Conservation (phyloP, 2,113 vertebrate genomes). For the Astatoreochromis straeleni region DNA sequence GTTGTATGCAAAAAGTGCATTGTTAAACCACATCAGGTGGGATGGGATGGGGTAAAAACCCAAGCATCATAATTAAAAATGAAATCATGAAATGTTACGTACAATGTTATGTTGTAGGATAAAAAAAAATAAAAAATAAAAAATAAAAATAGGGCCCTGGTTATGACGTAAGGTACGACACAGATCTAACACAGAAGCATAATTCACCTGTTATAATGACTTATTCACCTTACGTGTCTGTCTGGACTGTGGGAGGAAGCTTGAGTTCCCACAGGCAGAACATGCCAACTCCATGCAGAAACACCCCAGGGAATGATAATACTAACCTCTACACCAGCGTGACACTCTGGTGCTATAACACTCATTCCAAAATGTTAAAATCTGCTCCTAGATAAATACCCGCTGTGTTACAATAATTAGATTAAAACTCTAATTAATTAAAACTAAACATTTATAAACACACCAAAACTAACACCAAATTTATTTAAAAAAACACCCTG, state of each 20-base stretch:
- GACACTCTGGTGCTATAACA: background rate
- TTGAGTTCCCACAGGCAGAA: background rate
- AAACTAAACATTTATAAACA: background rate
- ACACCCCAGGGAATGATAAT: background rate
- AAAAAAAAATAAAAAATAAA: background rate
- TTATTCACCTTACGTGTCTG: background rate
- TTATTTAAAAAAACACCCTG: background rate
- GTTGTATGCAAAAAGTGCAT: background rate
- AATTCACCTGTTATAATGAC: background rate
- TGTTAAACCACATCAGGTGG: background rate
- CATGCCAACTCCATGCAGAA: background rate
- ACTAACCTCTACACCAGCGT: fast-evolving
- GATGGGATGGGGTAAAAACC: fast-evolving
- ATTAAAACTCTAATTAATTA: background rate
- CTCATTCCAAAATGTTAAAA: background rate
- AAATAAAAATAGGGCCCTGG: background rate
- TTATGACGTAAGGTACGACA: fast-evolving
- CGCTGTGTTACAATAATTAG: background rate
- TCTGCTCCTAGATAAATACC: background rate
- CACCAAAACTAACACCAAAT: fast-evolving
- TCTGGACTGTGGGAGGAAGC: background rate
- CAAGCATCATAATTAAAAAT: background rate
- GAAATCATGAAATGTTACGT: background rate
- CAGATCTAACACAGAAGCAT: background rate
- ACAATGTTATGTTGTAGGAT: background rate